These are phyloP conservation scores for Chymomyza fuscimana DNA, from an alignment of 2,888 invertebrate genomes.

Conservation along the genomic window DNA sequence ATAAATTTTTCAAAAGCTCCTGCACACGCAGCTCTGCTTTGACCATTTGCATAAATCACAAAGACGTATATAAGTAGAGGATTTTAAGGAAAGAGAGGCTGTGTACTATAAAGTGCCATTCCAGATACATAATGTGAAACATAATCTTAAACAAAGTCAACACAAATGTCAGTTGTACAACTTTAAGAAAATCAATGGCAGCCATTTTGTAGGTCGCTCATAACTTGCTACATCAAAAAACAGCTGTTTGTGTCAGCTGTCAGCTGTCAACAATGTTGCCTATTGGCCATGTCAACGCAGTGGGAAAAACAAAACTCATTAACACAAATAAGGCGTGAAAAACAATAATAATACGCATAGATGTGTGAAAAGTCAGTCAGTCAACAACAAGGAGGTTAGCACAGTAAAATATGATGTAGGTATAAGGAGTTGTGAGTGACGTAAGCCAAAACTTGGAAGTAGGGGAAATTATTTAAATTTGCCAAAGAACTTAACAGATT, in stretches of 20 bases:
- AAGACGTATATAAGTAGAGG: slow-evolving; percentile 19
- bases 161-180: neutral
- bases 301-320: slow-evolving; percentile 10
- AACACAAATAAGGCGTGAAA: slow-evolving; percentile 6
- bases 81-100: too few relatives aligned
- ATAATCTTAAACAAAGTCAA: neutral
- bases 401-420: too few relatives aligned
- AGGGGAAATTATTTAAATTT: too few relatives aligned
- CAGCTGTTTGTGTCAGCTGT: slow-evolving; percentile 24
- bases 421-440: neutral
- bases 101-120: slow-evolving; percentile 36
- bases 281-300: neutral
- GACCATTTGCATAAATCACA: slow-evolving; percentile 49
- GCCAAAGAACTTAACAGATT: too few relatives aligned
- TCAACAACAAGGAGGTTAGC: neutral
- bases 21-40: neutral
- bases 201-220: slow-evolving; percentile 24
- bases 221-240: slow-evolving; percentile 20
- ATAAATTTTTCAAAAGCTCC: slow-evolving; percentile 9
- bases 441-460: neutral
- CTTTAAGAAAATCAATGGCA: slow-evolving; percentile 11
- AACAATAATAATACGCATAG: neutral
- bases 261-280: slow-evolving; percentile 3
- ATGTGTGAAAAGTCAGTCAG: neutral
- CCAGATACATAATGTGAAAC: slow-evolving; percentile 16